Evolutionary conservation across 2,888 invertebrate genomes (phyloP).

Genomic region (Azorinus chamasolen): DNA sequence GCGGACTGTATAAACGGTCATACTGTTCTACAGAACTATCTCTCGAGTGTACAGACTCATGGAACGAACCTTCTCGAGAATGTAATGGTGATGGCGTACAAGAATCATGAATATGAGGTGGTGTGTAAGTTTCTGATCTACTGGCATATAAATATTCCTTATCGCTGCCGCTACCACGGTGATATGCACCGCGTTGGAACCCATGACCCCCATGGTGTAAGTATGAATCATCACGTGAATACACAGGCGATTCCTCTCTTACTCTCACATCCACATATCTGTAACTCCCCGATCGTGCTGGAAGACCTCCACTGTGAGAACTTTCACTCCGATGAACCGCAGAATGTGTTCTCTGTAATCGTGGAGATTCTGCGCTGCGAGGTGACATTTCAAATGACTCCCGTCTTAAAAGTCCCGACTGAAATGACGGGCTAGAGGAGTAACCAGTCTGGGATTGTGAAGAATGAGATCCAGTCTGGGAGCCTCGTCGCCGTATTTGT

Average conservation of each 20-base stretch:
- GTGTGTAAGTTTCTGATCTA: constrained; percentile 71
- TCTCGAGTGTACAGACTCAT: constrained; percentile 61
- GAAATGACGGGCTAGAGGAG: constrained; percentile 74
- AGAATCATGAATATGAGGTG: constrained; percentile 63
- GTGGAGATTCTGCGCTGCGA: constrained; percentile 75
- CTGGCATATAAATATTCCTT: constrained; percentile 67
- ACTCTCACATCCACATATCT: constrained; percentile 55
- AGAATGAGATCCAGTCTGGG: constrained; percentile 64
- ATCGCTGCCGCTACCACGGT: constrained; percentile 70
- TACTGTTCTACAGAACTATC: constrained; percentile 63
- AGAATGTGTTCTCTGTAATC: constrained; percentile 71
- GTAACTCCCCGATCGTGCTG: constrained; percentile 63
- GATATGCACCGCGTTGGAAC: constrained; percentile 56
- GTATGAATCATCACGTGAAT: constrained; percentile 64
- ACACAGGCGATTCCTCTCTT: constrained; percentile 64
- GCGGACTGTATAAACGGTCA: constrained; percentile 66
- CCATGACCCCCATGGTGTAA: constrained; percentile 62
- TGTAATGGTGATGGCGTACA: constrained; percentile 65
- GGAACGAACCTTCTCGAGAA: constrained; percentile 59
- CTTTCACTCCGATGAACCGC: constrained; percentile 68
- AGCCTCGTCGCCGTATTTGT: constrained; percentile 78
- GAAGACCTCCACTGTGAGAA: constrained; percentile 63
- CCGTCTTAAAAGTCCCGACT: constrained; percentile 73
- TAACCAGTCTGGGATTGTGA: constrained; percentile 76
- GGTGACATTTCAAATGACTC: constrained; percentile 79